Percentiles rank a stretch among this genome's conserved stretches.
These are phyloP conservation scores for Tortrix viridana DNA, from an alignment of 2,888 invertebrate species.

Conservation along the genomic window DNA sequence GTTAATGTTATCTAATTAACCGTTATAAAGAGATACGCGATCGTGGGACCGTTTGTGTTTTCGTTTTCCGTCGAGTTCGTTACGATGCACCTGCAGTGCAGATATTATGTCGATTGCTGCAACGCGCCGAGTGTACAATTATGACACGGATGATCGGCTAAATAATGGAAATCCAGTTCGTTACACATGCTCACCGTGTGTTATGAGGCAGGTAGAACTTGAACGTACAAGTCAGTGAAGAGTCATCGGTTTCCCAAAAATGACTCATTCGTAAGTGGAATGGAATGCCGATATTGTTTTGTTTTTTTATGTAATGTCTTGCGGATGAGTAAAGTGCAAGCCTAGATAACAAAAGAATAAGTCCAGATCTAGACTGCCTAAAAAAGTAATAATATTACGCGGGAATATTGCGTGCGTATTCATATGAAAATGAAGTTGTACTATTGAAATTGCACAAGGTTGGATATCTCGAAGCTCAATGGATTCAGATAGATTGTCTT, in stretches of 20 bases:
- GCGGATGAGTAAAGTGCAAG: conserved; percentile 66
- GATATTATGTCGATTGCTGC: conserved; percentile 52
- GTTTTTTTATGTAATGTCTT: conserved; percentile 74
- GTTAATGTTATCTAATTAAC: conserved; percentile 67
- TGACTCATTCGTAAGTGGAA: conserved; percentile 75
- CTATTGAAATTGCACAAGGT: conserved; percentile 24
- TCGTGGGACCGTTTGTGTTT: conserved; percentile 68
- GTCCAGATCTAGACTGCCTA: not conserved
- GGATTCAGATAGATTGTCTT: conserved; percentile 79
- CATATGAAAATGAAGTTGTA: conserved; percentile 17
- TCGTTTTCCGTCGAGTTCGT: conserved; percentile 62
- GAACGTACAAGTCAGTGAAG: conserved; percentile 57
- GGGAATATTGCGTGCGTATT: not conserved
- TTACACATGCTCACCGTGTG: conserved; percentile 56
- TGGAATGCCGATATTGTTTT: conserved; percentile 73
- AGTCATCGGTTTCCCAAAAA: conserved; percentile 67
- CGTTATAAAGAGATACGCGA: conserved; percentile 62
- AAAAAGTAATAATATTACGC: conserved; percentile 1
- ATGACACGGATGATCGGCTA: conserved; percentile 57
- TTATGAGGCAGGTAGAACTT: conserved; percentile 60
- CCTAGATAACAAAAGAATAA: conserved; percentile 9
- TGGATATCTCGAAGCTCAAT: conserved; percentile 76
- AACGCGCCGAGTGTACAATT: conserved; percentile 58
- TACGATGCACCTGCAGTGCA: conserved; percentile 79
- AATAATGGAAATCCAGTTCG: conserved; percentile 62